These are phyloP conservation scores for Pocillopora meandrina DNA, from an alignment of 92 coral and sea anemone genomes.

Conservation along the genomic window DNA sequence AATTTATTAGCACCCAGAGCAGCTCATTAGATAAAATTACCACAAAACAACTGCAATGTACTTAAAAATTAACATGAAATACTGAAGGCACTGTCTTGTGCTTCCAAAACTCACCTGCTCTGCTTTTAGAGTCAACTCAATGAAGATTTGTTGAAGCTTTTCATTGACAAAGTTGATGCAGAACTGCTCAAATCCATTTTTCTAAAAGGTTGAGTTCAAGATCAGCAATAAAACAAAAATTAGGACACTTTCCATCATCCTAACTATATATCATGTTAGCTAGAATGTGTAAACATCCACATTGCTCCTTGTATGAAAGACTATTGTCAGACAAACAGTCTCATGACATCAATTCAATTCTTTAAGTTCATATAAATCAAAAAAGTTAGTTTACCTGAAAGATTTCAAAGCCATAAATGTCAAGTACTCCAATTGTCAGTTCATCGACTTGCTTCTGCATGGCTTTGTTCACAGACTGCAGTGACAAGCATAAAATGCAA, in stretches of 20 bases:
- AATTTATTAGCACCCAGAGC: too few relatives aligned
- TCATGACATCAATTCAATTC: background rate
- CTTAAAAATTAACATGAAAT: too few relatives aligned
- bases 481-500: background rate
- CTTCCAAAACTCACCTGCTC: conserved; percentile 72
- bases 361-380: background rate
- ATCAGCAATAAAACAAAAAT: background rate
- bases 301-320: too few relatives aligned
- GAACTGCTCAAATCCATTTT: conserved; percentile 99
- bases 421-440: conserved; percentile 93
- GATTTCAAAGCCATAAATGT: conserved; percentile 98
- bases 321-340: background rate
- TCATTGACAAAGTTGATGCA: conserved; percentile 99
- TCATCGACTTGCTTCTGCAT: conserved; percentile 92
- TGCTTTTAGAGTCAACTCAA: conserved; percentile 95
- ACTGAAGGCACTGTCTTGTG: background rate
- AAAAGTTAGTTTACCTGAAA: conserved; percentile 73
- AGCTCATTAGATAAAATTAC: too few relatives aligned
- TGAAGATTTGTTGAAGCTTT: conserved; percentile 97
- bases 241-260: background rate
- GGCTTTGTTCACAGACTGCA: conserved; percentile 92
- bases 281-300: background rate
- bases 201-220: conserved; percentile 51
- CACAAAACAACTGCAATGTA: too few relatives aligned
- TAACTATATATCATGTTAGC: background rate